Evolutionary conservation across 2,113 vertebrate species (phyloP), one percentile per base, ranked within the genome.

Genomic region (Aptenodytes forsteri): DNA sequence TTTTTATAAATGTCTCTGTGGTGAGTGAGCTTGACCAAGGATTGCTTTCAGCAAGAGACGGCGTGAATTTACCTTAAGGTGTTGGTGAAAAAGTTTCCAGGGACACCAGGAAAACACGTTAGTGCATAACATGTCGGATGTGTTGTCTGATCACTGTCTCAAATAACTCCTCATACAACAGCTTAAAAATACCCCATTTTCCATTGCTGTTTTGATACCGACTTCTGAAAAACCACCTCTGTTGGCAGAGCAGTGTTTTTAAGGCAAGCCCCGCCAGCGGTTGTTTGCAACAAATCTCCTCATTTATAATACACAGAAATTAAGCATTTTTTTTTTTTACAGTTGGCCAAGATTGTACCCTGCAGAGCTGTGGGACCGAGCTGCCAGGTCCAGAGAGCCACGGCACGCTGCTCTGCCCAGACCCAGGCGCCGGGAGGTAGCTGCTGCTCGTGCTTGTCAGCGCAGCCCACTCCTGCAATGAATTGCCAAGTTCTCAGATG

Each of bases 121-220:
- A 4, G 13, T 2, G 29, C 0, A 0, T 34, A 11, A 8, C 0
- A 2, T 2, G 15, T 62, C 0, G 0, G 50, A 13, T 1, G 7
- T 3, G 11, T 10, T 0, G 6, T 6, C 65, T 64, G 56, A 38
- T 38, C 0, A 0, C 56, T 1, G 8, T 10, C 61, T 36, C 21
- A 22, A 36, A 8, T 5, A 5, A 5, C 65, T 46, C 50, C 46
- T 83, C 19, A 0, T 27, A 14, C 40, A 75, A 27, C 69, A 50
- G 65, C 87, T 42, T 16, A 19, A 78, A 75, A 87, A 58, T 16
- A 58, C 62, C 58, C 87, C 61, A 17, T 77, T 94, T 96, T 81
- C 47, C 76, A 83, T 6, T 21, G 30, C 58, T 3, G 5, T 32
- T 77, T 49, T 1, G 0, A 54, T 80, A 72, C 6, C 0, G 0